These are phyloP conservation scores for Agapostemon virescens DNA, from an alignment of 2,888 invertebrate species.

Conservation along the genomic window DNA sequence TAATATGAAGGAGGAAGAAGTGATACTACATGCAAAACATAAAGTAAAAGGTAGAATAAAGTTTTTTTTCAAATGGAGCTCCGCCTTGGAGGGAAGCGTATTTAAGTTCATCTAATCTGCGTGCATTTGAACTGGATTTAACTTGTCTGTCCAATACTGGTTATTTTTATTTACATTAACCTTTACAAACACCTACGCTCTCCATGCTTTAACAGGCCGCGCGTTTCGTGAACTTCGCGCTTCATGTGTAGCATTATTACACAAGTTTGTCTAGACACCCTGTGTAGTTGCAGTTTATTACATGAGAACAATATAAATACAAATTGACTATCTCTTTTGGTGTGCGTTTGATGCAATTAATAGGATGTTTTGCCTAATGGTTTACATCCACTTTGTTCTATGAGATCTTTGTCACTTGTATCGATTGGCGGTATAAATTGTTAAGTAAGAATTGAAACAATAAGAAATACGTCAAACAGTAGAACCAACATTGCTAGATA, in stretches of 20 bases:
- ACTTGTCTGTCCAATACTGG: background rate
- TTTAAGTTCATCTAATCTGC: background rate
- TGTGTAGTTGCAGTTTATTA: slow-evolving; percentile 6
- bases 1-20: slow-evolving; percentile 11
- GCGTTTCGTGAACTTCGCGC: background rate
- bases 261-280: background rate
- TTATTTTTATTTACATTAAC: background rate
- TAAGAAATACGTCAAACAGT: background rate
- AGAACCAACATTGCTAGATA: slow-evolving; percentile 4
- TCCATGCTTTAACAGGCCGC: background rate
- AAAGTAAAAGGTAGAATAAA: background rate
- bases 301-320: background rate
- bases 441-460: background rate
- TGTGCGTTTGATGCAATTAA: background rate
- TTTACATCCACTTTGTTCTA: background rate
- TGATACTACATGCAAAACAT: slow-evolving; percentile 2
- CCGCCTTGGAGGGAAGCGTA: background rate
- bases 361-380: background rate
- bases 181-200: background rate
- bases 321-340: slow-evolving; percentile 3
- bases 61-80: background rate
- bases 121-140: slow-evolving; percentile 1
- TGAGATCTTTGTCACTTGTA: background rate
- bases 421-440: background rate
- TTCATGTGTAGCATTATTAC: background rate